Evolutionary conservation across 1,140 invertebrate genomes (phyloP), one percentile per base, ranked within the genome.

Genomic region (Drosophila rufa): DNA sequence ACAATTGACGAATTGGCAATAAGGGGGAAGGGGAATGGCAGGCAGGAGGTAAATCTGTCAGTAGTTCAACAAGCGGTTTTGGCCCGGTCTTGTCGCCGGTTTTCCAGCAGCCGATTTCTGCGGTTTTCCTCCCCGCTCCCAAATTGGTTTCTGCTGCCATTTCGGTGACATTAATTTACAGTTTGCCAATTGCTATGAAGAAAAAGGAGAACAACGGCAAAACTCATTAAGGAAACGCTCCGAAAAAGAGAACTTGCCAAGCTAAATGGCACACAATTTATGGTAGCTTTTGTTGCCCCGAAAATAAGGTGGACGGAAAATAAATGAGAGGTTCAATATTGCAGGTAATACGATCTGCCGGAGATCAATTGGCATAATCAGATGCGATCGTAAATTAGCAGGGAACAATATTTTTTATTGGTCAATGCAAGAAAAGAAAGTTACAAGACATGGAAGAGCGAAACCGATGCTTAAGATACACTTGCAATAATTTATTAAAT

Each of bases 111-210:
- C 33, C 33, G 33, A n/a, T 46, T n/a, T 53, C 40, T 78, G 75
- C 45, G 74, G 64, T 77, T 77, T 76, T 33, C 46, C 73, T 50
- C 33, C 40, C 47, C 42, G 25, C 19, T 40, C 22, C 40, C 57
- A 61, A 78, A 78, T 77, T 69, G 74, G 75, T 69, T 76, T 75
- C 50, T 56, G 51, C 40, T 76, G 71, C 50, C 64, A 68, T 77
- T 77, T 76, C 74, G 62, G 73, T 77, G 74, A 77, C 73, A 76
- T 77, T 77, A 76, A 77, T 77, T 78, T 77, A 61, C 62, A 77
- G 74, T 78, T 69, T 77, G 74, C 58, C 75, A 77, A 78, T 76
- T 66, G 70, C 33, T 36, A 45, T 53, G 14, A 42, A 30, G 43
- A 55, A 25, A 50, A 60, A 38, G 17, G 53, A 74, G 46, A 58